Evolutionary conservation across 2,888 invertebrate species (phyloP), one percentile per base, ranked within the genome.

Genomic region (Polylopha cassiicola): DNA sequence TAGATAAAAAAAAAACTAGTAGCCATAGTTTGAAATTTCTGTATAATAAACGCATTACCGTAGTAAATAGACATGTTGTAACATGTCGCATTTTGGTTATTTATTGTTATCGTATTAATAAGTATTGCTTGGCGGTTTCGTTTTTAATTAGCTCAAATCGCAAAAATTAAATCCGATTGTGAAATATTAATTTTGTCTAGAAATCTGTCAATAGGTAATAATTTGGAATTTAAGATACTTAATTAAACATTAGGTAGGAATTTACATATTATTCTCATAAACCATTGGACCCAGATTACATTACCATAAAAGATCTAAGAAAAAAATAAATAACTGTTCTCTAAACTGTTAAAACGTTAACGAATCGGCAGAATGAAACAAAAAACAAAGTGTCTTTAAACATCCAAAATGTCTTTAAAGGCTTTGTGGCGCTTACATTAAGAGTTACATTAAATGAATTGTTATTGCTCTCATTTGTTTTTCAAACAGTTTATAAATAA

Each of bases 311-410:
- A n/a, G n/a, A n/a, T n/a, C n/a, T n/a, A n/a, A n/a, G n/a, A n/a
- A n/a, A n/a, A n/a, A 37, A 17, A 37, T 30, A 33, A 14, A 17
- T 39, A 39, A 39, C 33, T 24, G 39, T 39, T 34, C 8, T 22
- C 24, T 7, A 23, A 39, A 23, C 39, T 17, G 21, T 9, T 26
- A 36, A 41, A 37, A 30, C 34, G 34, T 21, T 34, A 61, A 57
- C 59, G 59, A 71, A 53, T 56, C 65, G 63, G 51, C 61, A 58
- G 61, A 67, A 16, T 22, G 13, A 24, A 24, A 5, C 29, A n/a
- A 7, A 14, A 11, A 16, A 13, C 13, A 11, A 26, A 20, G 4
- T 24, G 14, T 6, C 16, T 23, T 3, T 26, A 10, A 18, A n/a
- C 24, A 4, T 21, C 18, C 15, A 15, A 18, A 34, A 30, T 8